phyloP scores from a whole-genome alignment of 2,888 invertebrate species.

The Polydrusus pterygomalis region DNA sequence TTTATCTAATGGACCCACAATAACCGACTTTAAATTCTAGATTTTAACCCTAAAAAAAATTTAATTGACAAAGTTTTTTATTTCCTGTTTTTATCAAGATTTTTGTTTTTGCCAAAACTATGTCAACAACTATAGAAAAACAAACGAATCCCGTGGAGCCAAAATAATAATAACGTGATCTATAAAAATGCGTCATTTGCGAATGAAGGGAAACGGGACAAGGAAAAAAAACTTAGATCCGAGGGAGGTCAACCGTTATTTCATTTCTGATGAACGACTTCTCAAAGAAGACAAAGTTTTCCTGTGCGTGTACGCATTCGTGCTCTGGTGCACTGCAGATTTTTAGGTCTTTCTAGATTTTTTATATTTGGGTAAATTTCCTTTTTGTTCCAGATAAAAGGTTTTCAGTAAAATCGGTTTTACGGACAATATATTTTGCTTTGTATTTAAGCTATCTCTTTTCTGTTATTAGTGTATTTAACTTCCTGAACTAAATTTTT shows the following conservation, averaged over 20 bases:
- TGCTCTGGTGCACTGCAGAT: slow-evolving; percentile 36
- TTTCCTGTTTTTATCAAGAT: neutral
- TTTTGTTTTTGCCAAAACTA: neutral
- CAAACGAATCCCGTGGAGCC: slow-evolving; percentile 20
- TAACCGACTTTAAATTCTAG: too few species aligned
- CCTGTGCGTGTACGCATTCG: slow-evolving; percentile 40
- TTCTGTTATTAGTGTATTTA: too few species aligned
- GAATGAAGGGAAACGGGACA: slow-evolving; percentile 26
- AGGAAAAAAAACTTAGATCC: slow-evolving; percentile 31
- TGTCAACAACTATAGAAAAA: slow-evolving; percentile 32
- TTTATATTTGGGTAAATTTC: slow-evolving; percentile 4
- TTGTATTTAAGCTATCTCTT: too few species aligned
- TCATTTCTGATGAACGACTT: slow-evolving; percentile 45
- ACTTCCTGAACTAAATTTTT: too few species aligned
- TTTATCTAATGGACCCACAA: too few species aligned
- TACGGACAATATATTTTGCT: too few species aligned
- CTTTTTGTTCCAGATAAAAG: neutral
- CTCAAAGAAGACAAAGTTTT: slow-evolving; percentile 30
- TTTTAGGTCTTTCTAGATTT: slow-evolving; percentile 17
- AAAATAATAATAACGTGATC: slow-evolving; percentile 38
- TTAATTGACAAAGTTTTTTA: neutral
- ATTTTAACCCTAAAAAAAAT: too few species aligned
- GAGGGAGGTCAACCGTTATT: slow-evolving; percentile 48
- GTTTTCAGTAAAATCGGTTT: neutral
- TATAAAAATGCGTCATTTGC: slow-evolving; percentile 43